Percentiles rank a stretch among this genome's conserved stretches.
These are phyloP conservation scores for Polyommatus iphigenia DNA, from an alignment of 2,888 invertebrate species.

Conservation along the genomic window DNA sequence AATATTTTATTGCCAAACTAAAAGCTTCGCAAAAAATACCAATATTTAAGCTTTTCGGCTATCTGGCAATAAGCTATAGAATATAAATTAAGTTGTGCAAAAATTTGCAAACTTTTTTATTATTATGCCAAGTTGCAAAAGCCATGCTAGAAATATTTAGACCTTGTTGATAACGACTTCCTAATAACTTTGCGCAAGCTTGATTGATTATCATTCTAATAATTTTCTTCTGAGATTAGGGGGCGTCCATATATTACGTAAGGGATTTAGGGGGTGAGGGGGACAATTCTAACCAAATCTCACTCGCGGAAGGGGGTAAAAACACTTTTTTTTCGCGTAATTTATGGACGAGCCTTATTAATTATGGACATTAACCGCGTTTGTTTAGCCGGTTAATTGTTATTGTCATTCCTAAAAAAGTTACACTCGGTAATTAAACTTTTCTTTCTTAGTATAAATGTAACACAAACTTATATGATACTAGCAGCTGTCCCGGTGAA, in stretches of 20 bases:
- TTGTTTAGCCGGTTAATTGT: too few species aligned
- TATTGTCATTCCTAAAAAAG: too few species aligned
- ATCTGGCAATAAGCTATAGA: neutral
- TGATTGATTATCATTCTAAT: conserved; percentile 14
- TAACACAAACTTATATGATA: too few species aligned
- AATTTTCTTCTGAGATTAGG: neutral
- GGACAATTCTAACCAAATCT: too few species aligned
- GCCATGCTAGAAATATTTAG: neutral
- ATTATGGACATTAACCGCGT: too few species aligned
- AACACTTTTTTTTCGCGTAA: too few species aligned
- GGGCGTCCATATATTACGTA: neutral
- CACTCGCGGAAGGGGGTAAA: too few species aligned
- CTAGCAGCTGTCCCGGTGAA: too few species aligned
- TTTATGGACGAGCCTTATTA: too few species aligned
- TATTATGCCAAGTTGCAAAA: neutral
- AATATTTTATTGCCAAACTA: too few species aligned
- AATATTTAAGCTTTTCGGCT: neutral
- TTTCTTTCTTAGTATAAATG: too few species aligned
- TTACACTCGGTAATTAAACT: too few species aligned
- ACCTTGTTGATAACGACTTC: conserved; percentile 18
- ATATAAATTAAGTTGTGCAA: neutral
- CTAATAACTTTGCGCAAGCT: conserved; percentile 12
- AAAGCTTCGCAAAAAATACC: neutral
- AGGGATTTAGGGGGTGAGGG: neutral
- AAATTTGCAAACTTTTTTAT: neutral